These are phyloP conservation scores for Electrona antarctica DNA, from an alignment of 2,113 vertebrate genomes.

Conservation along the genomic window DNA sequence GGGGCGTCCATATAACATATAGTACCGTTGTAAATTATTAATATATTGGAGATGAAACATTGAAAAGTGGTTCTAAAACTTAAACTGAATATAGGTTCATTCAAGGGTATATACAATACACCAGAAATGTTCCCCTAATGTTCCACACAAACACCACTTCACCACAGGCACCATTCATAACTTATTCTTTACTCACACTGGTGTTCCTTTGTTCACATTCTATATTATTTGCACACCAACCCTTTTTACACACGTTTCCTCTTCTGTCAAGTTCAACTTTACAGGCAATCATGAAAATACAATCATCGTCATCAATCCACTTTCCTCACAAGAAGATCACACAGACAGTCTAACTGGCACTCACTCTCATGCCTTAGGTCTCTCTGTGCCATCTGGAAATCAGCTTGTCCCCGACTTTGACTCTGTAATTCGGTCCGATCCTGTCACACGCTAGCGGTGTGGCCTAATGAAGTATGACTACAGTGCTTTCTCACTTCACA, in stretches of 20 bases:
- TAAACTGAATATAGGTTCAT: no score
- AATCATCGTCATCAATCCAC: slow-evolving; percentile 24
- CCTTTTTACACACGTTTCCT: background rate
- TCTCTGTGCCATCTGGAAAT: slow-evolving; percentile 61
- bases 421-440: slow-evolving; percentile 23
- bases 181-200: background rate
- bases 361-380: slow-evolving; percentile 36
- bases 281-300: slow-evolving; percentile 3
- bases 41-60: no score
- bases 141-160: no score
- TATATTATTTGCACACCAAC: background rate
- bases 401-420: slow-evolving; percentile 35
- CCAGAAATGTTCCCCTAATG: no score
- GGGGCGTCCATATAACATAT: no score
- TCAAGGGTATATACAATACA: no score
- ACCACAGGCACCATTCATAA: no score
- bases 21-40: no score
- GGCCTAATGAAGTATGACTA: slow-evolving; percentile 54
- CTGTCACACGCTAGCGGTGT: slow-evolving; percentile 28
- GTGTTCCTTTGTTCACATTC: background rate
- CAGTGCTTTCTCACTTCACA: slow-evolving; percentile 50
- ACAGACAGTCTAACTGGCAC: slow-evolving; percentile 19
- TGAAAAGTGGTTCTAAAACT: no score
- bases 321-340: slow-evolving; percentile 32
- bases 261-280: slow-evolving; percentile 12